Base-by-base conservation (phyloP, 2,888 invertebrate genomes). In the Epirrita christyi region DNA sequence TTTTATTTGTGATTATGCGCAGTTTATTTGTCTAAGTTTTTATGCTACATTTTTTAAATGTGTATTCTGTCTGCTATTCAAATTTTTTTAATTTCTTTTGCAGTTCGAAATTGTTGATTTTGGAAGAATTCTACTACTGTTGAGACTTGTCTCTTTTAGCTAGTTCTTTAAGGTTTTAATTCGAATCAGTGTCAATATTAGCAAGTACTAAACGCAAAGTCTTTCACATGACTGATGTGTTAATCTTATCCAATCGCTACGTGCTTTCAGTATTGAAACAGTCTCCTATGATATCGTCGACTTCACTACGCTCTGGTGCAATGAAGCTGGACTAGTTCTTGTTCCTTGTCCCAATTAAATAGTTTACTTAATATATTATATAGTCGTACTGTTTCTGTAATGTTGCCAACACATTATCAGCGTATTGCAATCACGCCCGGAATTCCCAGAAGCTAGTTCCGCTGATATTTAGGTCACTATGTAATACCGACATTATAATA, bases 351-450 rank as follows among this genome's bases (percentile, higher is more conserved):
- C 4, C 21, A 21, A 21, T 3, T 21, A n/a, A n/a, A 21, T 21
- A 21, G 4, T 21, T 21, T 21, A 2, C 21, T 21, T 32, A 32
- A 2, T 32, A 32, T 4, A 5, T 1, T 7, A 36, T 48, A 21
- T n/a, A n/a, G n/a, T n/a, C n/a, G 21, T 21, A 21, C 4, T 21
- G 21, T 21, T 21, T 21, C 2, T 49, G 40, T 49, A 49, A 40
- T 41, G 49, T 27, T 43, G 45, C 45, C 52, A 52, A 34, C 36
- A 48, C 13, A 11, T 10, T 48, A 42, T 50, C 49, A 50, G 6
- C 32, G 37, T 21, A 21, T 10, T 47, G 15, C 32, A 45, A 45
- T 47, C 21, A 21, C 21, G 21, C 2, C 21, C 42, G 28, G 47
- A 9, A 36, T 36, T 48, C 27, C 37, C 45, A 15, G 38, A 37